A percentile compares a stretch with the other conserved stretches of the same genome.
These are phyloP conservation scores for Drosophila nigrodunni DNA, from an alignment of 1,140 invertebrate species.

Conservation along the genomic window DNA sequence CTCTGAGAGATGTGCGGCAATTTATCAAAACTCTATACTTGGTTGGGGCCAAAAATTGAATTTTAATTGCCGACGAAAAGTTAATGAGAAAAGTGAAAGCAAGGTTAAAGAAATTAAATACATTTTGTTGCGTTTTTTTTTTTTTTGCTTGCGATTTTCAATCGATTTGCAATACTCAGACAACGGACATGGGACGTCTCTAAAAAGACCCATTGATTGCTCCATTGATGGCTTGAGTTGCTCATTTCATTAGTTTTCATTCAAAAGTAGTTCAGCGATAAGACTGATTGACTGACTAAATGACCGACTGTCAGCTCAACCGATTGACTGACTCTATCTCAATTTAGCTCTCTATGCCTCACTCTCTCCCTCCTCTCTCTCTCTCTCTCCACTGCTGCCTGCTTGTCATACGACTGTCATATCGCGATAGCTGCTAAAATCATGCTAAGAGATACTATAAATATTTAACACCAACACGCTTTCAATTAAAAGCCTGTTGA, in stretches of 20 bases:
- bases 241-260: conserved; percentile 58
- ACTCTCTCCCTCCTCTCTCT: not conserved
- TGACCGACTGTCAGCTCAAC: not conserved
- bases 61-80: conserved; percentile 82
- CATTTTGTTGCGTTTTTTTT: conserved; percentile 27
- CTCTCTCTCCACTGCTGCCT: not conserved
- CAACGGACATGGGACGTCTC: conserved; percentile 17
- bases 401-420: conserved; percentile 48
- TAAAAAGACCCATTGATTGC: conserved; percentile 38
- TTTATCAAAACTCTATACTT: conserved; percentile 57
- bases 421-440: conserved; percentile 70
- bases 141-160: conserved; percentile 56
- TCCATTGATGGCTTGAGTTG: conserved; percentile 48
- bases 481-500: conserved; percentile 78
- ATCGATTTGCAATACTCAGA: conserved; percentile 60
- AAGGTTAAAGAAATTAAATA: conserved; percentile 81
- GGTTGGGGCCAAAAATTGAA: conserved; percentile 72
- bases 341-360: not conserved
- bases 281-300: conserved; percentile 23
- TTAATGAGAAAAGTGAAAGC: conserved; percentile 83
- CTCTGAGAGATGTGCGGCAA: conserved; percentile 64
- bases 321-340: conserved; percentile 12
- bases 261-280: conserved; percentile 78
- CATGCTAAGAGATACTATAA: conserved; percentile 64
- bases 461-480: conserved; percentile 73